Percentiles rank a stretch among this genome's conserved stretches.
Conservation (phyloP, 1,140 invertebrate genomes). For the Tribolium madens region DNA sequence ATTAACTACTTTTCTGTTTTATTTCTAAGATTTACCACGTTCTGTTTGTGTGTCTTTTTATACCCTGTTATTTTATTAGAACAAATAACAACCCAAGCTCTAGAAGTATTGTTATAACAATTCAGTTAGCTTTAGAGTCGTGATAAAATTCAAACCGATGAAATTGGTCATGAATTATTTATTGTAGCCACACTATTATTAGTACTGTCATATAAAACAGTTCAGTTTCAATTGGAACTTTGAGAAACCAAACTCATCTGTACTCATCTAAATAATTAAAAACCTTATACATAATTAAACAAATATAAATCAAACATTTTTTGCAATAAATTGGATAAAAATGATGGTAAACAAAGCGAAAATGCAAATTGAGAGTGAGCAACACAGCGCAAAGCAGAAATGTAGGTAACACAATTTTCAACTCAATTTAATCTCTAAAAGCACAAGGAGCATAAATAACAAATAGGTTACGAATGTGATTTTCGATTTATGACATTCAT, state of each 20-base stretch:
- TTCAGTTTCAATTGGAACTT: background rate
- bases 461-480: background rate
- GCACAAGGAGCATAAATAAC: background rate
- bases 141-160: background rate
- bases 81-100: background rate
- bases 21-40: background rate
- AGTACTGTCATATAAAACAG: background rate
- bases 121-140: background rate
- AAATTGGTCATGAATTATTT: background rate
- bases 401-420: background rate
- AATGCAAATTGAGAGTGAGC: background rate
- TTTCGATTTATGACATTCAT: background rate
- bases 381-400: background rate
- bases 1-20: background rate
- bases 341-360: background rate
- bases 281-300: background rate
- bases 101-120: background rate
- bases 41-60: background rate
- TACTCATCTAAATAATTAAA: no score
- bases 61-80: background rate
- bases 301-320: background rate
- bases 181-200: background rate
- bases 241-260: no score
- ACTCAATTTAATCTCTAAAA: background rate
- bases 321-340: background rate